Conservation (phyloP, 2,113 vertebrate genomes). For the Electrona antarctica region DNA sequence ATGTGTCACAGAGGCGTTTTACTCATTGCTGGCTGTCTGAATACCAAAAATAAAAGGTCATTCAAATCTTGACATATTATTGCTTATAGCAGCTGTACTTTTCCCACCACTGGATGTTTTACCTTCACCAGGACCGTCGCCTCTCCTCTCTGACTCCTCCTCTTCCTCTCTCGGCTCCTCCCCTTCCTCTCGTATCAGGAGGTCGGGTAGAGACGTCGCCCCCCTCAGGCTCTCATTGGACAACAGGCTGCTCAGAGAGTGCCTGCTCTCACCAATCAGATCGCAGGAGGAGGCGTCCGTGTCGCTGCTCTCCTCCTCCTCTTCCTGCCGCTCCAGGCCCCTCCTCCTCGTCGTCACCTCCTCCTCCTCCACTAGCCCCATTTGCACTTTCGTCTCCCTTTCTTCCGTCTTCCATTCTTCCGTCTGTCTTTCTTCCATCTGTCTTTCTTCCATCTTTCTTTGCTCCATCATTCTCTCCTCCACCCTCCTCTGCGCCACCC, state of each 20-base stretch:
- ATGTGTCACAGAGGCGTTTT: too few relatives aligned
- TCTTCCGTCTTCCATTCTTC: too few relatives aligned
- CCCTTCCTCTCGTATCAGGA: slow-evolving; percentile 58
- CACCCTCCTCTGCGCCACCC: background rate
- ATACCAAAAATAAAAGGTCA: too few relatives aligned
- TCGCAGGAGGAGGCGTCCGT: slow-evolving; percentile 53
- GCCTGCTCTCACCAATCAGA: slow-evolving; percentile 41
- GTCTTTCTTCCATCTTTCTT: too few relatives aligned
- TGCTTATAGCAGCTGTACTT: too few relatives aligned
- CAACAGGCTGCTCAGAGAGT: slow-evolving; percentile 47
- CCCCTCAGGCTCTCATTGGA: slow-evolving; percentile 53
- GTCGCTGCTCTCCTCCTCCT: slow-evolving; percentile 66
- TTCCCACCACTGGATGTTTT: background rate
- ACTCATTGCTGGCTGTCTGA: too few relatives aligned
- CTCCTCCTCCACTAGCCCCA: too few relatives aligned
- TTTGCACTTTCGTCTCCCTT: too few relatives aligned
- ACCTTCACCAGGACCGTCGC: background rate
- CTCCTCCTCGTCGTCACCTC: slow-evolving; percentile 16
- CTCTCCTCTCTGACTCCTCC: background rate
- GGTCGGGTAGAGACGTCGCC: slow-evolving; percentile 44
- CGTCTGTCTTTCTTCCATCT: too few relatives aligned
- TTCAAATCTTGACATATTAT: too few relatives aligned
- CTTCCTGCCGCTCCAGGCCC: background rate
- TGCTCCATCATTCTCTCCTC: too few relatives aligned
- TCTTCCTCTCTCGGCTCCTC: slow-evolving; percentile 30